Percentiles rank a stretch among this genome's conserved stretches.
These are phyloP conservation scores for Palloptera scutellata DNA, from an alignment of 2,888 invertebrate genomes.

Conservation along the genomic window DNA sequence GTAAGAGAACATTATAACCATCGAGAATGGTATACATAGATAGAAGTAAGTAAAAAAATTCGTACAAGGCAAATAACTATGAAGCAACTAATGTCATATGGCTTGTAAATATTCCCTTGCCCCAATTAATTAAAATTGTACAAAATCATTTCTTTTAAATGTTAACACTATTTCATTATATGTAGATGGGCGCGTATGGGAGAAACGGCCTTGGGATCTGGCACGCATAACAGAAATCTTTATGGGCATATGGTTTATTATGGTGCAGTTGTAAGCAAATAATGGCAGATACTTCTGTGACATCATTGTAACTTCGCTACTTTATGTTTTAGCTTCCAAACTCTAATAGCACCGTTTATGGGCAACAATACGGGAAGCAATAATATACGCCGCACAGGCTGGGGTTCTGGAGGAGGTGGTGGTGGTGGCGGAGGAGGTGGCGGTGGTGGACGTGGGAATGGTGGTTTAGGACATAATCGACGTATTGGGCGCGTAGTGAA, in stretches of 20 bases:
- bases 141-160: neutral
- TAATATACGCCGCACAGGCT: conserved; percentile 36
- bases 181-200: conserved; percentile 53
- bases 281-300: neutral
- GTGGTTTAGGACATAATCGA: conserved; percentile 47
- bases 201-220: conserved; percentile 54
- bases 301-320: neutral
- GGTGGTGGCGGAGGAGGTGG: conserved; percentile 37
- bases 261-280: conserved; percentile 51
- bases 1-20: neutral
- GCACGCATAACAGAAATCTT: conserved; percentile 50
- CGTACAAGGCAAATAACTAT: no score
- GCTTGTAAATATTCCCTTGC: neutral
- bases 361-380: conserved; percentile 34
- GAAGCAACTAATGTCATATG: no score
- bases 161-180: neutral
- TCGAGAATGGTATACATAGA: conserved; percentile 42
- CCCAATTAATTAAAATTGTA: neutral
- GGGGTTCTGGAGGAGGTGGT: conserved; percentile 42
- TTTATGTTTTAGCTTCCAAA: conserved; percentile 43
- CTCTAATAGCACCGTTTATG: conserved; percentile 53
- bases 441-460: conserved; percentile 25
- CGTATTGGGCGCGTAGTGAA: conserved; percentile 44
- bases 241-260: conserved; percentile 47
- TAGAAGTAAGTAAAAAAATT: conserved; percentile 33